A percentile compares a stretch with the other conserved stretches of the same genome.
These are phyloP conservation scores for Rana temporaria DNA, from an alignment of 2,113 vertebrate genomes.

Conservation along the genomic window DNA sequence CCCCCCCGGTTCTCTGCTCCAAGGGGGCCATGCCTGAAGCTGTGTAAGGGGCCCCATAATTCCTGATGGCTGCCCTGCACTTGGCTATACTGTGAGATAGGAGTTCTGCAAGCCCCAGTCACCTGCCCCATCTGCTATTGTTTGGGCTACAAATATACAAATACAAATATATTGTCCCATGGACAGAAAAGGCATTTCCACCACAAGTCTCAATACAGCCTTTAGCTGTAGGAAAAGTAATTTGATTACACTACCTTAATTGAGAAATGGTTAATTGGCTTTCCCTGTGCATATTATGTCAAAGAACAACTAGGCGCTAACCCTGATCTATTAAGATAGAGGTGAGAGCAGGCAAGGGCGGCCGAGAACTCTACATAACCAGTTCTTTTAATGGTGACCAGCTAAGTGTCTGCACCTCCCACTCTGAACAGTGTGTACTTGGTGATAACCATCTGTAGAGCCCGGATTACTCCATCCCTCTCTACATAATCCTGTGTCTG, in stretches of 20 bases:
- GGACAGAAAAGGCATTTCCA: not conserved
- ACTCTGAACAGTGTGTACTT: too few species aligned
- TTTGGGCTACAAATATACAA: too few species aligned
- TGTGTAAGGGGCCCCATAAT: too few species aligned
- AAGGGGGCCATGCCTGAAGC: too few species aligned
- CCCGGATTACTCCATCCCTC: not conserved
- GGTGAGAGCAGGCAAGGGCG: not conserved
- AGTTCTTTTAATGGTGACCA: not conserved
- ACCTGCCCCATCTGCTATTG: too few species aligned
- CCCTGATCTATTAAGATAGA: not conserved
- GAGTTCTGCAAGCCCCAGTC: too few species aligned
- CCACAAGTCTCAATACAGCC: not conserved
- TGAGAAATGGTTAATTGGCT: too few species aligned
- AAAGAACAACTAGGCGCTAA: not conserved
- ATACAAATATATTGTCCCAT: too few species aligned
- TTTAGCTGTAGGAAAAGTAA: not conserved
- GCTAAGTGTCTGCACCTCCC: not conserved
- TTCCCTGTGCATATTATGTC: not conserved
- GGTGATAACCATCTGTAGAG: slow-evolving; percentile 25
- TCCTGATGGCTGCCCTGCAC: too few species aligned
- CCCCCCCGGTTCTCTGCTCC: too few species aligned
- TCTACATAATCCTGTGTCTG: not conserved
- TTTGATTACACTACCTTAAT: too few species aligned
- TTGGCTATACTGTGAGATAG: too few species aligned
- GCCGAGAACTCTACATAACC: not conserved